Evolutionary conservation across 2,888 invertebrate genomes (phyloP), one percentile per base, ranked within the genome.

Genomic region (Nephrotoma flavescens): DNA sequence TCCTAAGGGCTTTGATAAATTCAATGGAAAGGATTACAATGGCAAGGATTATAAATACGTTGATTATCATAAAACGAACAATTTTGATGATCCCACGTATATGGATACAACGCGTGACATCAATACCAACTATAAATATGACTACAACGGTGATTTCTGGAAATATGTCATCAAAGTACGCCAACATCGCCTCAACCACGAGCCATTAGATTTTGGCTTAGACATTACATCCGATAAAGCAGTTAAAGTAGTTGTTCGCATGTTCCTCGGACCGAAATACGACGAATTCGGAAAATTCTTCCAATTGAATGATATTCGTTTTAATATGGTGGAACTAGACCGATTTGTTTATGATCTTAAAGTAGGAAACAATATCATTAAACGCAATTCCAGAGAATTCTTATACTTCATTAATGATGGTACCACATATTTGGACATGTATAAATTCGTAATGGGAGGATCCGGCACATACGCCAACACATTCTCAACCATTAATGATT

Each of bases 261-360:
- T 95, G 41, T 96, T 94, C 93, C 89, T 95, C 52, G 95, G 95
- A 88, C 96, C 96, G 6, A 95, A 95, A 90, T 94, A 93, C 89
- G 94, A 95, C 89, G 92, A 93, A 88, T 89, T 52, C 87, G 93
- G 93, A 47, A 90, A 93, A 42, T 86, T 89, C 42, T 88, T 90
- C 57, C 93, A 94, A 88, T 91, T 95, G 88, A 92, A 93, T 88
- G 90, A 90, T 0, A 94, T 94, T 91, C 93, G 94, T 86, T 89
- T 93, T 42, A 93, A 94, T 91, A 95, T 95, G 89, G 92, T 95
- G 57, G 94, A 95, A 90, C 89, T 95, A 12, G 95, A 95, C 89
- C 92, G 93, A 87, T 95, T 95, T 92, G 88, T 92, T 9, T 93
- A 93, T 90, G 93, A 94, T 88, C 91, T 96, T 87, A 92, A 90